These are phyloP conservation scores for Zaprionus camerounensis DNA, from an alignment of 1,140 invertebrate genomes.

Conservation along the genomic window DNA sequence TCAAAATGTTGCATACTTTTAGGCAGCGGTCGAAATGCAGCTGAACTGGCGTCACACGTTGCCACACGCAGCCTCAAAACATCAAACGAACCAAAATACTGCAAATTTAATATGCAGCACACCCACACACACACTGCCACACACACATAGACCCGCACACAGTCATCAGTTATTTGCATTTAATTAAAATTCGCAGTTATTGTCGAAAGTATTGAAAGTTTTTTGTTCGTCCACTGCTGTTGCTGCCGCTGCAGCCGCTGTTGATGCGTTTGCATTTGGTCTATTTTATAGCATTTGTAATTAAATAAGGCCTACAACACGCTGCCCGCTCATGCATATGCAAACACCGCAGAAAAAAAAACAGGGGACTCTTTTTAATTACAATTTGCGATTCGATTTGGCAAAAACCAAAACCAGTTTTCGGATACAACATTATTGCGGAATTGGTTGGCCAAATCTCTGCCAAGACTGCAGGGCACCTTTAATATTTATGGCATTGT, in stretches of 20 bases:
- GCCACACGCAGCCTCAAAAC: conserved; percentile 27
- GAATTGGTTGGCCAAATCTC: not conserved
- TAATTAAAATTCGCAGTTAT: conserved; percentile 79
- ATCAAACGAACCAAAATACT: conserved; percentile 69
- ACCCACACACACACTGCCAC: conserved; percentile 30
- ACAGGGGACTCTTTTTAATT: conserved; percentile 61
- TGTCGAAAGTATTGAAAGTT: conserved; percentile 62
- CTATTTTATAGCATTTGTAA: conserved; percentile 70
- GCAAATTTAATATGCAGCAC: conserved; percentile 76
- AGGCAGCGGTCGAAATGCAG: conserved; percentile 47
- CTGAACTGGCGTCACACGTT: conserved; percentile 21
- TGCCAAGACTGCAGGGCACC: no score
- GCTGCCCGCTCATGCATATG: conserved; percentile 4
- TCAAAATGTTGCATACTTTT: conserved; percentile 69
- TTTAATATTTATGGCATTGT: not conserved
- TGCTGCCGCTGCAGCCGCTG: conserved; percentile 14
- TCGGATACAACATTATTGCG: not conserved
- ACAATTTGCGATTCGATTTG: conserved; percentile 60
- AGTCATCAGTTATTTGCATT: conserved; percentile 69
- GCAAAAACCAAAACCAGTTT: conserved; percentile 2
- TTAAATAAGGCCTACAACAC: conserved; percentile 72
- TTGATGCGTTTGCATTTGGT: conserved; percentile 23
- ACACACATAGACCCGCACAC: conserved; percentile 36
- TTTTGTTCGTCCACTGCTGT: conserved; percentile 16
- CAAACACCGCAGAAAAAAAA: not conserved